Evolutionary conservation across 1,140 invertebrate species (phyloP).

Genomic region (Bilobella aurantiaca): DNA sequence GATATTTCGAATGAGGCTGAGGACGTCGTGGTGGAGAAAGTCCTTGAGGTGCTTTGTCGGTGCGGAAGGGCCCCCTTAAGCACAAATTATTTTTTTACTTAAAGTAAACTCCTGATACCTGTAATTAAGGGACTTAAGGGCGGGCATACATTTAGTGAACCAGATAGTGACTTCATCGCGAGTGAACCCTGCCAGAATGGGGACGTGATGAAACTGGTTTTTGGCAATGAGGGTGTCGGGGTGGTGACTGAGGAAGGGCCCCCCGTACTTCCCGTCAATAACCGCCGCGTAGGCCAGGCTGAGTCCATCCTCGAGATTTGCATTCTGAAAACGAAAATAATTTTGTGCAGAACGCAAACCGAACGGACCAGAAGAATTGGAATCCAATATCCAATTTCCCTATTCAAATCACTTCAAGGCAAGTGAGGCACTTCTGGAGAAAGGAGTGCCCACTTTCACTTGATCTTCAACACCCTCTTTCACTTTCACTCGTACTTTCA

Average conservation of each 20-base stretch:
- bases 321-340: conserved; percentile 25
- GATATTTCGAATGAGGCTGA: conserved; percentile 34
- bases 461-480: not conserved
- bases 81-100: not conserved
- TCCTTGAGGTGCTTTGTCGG: conserved; percentile 31
- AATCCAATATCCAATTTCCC: conserved; percentile 7
- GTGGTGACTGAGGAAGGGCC: conserved; percentile 36
- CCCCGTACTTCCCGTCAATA: conserved; percentile 37
- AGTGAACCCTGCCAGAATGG: conserved; percentile 39
- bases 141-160: conserved; percentile 37
- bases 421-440: not conserved
- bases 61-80: conserved; percentile 33
- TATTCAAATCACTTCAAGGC: conserved; percentile 6
- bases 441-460: not conserved
- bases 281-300: conserved; percentile 34
- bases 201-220: conserved; percentile 36
- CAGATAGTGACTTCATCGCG: conserved; percentile 40
- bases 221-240: conserved; percentile 36
- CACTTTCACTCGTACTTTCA: not conserved
- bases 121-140: not conserved
- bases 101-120: no score
- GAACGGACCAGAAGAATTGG: not conserved
- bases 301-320: conserved; percentile 37
- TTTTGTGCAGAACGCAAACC: not conserved
- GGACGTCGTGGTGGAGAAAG: conserved; percentile 37